Evolutionary conservation across 2,113 vertebrate species (phyloP), one percentile per base, ranked within the genome.

Genomic region (Chionodraco myersi): DNA sequence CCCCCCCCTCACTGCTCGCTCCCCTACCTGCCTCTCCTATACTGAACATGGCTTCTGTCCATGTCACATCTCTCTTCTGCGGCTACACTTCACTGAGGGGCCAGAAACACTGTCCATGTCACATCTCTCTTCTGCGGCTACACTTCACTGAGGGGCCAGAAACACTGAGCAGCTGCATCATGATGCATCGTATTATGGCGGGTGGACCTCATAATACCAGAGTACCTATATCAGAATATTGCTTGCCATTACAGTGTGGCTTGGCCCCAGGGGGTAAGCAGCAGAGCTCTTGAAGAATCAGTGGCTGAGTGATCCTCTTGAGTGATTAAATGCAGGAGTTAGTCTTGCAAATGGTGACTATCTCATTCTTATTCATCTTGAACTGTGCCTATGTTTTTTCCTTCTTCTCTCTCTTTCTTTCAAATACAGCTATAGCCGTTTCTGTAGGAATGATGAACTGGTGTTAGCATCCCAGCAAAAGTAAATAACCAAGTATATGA

Each of bases 401-500:
- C 16, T 68, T 14, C 23, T 59, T 26, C 68, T 52, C 59, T 51
- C 59, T 53, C 72, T 52, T 14, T 63, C 61, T 56, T 78, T 73
- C 65, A 77, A 68, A 79, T 77, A 75, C 73, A 86, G 53, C 26
- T 71, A 11, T 18, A 49, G 59, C 26, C 69, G 63, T 89, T 88
- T 85, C 82, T 90, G 63, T 68, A 47, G 79, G 64, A 86, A 74
- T 66, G 57, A 86, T 87, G 76, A 91, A 89, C 79, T 84, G 82
- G 77, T 79, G 65, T 83, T 86, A 84, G 66, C 67, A 75, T 77
- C 68, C 36, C 4, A 57, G 84, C 65, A 62, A 85, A 89, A 89
- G 85, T 90, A 93, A 92, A 93, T 93, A 93, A 88, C 87, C 62
- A 76, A 82, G 68, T 48, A 65, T 49, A 91, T 92, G 90, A 89